A percentile compares a stretch with the other conserved stretches of the same genome.
Evolutionary conservation across 2,113 vertebrate genomes (phyloP).

Genomic region (Phrynosoma platyrhinos): DNA sequence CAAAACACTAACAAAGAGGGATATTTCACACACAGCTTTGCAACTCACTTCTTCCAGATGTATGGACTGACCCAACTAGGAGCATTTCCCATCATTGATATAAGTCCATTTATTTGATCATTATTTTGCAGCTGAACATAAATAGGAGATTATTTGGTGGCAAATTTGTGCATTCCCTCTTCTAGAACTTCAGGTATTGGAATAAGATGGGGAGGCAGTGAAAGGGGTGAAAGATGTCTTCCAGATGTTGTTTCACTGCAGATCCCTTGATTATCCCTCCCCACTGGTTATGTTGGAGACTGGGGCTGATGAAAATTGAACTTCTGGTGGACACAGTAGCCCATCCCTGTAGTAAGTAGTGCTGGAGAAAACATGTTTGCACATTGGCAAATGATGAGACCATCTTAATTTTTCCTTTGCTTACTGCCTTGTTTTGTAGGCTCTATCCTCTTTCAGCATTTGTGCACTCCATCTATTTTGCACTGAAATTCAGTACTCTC

Average conservation of each 20-base stretch:
- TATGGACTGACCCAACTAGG: background rate
- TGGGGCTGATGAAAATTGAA: too few relatives aligned
- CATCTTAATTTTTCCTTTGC: background rate
- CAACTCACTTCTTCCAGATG: background rate
- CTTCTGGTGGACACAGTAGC: too few relatives aligned
- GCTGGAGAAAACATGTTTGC: background rate
- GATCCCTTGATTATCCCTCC: too few relatives aligned
- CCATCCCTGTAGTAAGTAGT: background rate
- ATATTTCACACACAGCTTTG: background rate
- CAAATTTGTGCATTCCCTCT: background rate
- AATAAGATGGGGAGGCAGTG: too few relatives aligned
- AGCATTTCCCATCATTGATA: background rate
- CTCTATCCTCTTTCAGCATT: background rate
- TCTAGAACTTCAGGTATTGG: too few relatives aligned
- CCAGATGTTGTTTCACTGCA: too few relatives aligned
- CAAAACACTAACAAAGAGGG: background rate
- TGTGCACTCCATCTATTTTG: background rate
- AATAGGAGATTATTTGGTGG: background rate
- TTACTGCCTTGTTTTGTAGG: background rate
- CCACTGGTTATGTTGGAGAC: too few relatives aligned
- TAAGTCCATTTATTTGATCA: background rate
- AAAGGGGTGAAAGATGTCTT: too few relatives aligned
- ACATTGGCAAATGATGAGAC: background rate
- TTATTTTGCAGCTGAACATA: background rate
- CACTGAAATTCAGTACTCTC: too few relatives aligned